phyloP scores from a whole-genome alignment of 2,797 vertebrate genomes.

The Hozukius guyotensis region DNA sequence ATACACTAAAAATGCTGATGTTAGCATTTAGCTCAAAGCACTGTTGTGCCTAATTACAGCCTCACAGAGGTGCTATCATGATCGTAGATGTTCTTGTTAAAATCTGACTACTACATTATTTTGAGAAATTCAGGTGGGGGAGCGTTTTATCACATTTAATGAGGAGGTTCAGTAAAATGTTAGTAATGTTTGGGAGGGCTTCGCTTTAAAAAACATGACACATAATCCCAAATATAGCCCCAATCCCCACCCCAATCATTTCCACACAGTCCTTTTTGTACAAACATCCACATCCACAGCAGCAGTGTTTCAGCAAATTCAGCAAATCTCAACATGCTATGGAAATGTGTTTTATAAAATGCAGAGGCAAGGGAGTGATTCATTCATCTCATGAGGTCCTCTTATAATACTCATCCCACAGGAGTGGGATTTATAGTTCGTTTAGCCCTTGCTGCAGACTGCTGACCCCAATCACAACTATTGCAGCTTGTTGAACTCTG shows the following conservation, averaged over 20 bases:
- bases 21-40: background rate
- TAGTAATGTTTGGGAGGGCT: background rate
- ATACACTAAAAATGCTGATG: background rate
- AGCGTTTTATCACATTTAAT: constrained; percentile 3
- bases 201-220: background rate
- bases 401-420: constrained; percentile 23
- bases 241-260: constrained; percentile 35
- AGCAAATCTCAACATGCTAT: constrained; percentile 50
- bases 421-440: constrained; percentile 18
- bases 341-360: constrained; percentile 56
- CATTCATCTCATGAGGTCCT: constrained; percentile 46
- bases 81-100: background rate
- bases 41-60: background rate
- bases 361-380: constrained; percentile 38
- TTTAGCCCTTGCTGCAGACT: constrained; percentile 29
- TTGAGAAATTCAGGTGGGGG: background rate
- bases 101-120: background rate
- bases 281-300: constrained; percentile 1
- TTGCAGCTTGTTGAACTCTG: constrained; percentile 42
- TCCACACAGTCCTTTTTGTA: constrained; percentile 14
- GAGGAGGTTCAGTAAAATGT: constrained; percentile 10
- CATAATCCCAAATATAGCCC: constrained; percentile 17
- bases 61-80: background rate
- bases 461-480: constrained; percentile 47
- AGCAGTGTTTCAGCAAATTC: constrained; percentile 47